phyloP scores from a whole-genome alignment of 2,888 invertebrate species.

The Lycophotia porphyrea region DNA sequence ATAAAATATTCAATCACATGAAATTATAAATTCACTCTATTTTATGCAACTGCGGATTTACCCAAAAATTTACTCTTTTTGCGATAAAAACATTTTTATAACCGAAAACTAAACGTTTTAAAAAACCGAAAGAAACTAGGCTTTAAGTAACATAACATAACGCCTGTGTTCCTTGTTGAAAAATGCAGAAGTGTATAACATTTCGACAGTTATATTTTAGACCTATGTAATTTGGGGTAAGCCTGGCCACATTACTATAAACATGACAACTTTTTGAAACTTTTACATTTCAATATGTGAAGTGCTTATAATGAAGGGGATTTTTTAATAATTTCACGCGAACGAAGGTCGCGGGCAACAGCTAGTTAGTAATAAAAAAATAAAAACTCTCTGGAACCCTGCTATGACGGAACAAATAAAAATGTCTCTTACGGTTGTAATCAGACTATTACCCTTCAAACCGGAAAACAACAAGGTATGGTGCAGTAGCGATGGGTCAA shows the following conservation, averaged over 20 bases:
- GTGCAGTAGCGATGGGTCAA: no score
- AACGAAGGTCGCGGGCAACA: no score
- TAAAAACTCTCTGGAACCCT: no score
- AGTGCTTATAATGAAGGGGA: no score
- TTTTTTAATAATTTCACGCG: no score
- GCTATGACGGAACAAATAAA: no score
- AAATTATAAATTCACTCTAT: conserved; percentile 36
- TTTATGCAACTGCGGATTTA: conserved; percentile 24
- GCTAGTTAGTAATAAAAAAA: no score
- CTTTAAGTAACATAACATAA: neutral
- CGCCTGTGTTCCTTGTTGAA: neutral
- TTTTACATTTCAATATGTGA: no score
- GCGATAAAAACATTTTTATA: neutral
- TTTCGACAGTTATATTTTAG: neutral
- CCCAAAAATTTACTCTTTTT: conserved; percentile 3
- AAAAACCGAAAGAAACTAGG: neutral
- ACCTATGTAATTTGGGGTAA: neutral
- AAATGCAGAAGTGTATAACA: neutral
- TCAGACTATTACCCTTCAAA: neutral
- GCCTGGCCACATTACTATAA: neutral
- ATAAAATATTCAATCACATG: conserved; percentile 44
- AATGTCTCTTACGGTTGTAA: no score
- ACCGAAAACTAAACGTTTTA: no score
- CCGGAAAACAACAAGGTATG: neutral
- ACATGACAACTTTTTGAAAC: neutral